Percentiles rank a stretch among this genome's conserved stretches.
Conservation (phyloP, 2,888 invertebrate genomes). For the Hirtodrosophila alboralis region DNA sequence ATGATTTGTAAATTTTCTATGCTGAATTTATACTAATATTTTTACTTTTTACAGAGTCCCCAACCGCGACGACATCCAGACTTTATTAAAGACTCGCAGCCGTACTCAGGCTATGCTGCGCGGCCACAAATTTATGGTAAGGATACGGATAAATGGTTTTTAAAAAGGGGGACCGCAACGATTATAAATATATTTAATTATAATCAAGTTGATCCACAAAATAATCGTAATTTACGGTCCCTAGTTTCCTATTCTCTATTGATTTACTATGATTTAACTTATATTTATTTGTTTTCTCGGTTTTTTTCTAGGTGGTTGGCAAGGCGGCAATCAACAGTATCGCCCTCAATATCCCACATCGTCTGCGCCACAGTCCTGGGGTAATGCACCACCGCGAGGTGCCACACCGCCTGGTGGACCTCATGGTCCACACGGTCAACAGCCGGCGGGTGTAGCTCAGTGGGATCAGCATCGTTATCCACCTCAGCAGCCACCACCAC, state of each 20-base stretch:
- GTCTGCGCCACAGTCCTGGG: slow-evolving; percentile 82
- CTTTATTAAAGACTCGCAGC: slow-evolving; percentile 90
- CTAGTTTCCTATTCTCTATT: too few relatives aligned
- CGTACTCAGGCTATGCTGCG: slow-evolving; percentile 88
- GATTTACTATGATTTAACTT: too few relatives aligned
- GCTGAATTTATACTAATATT: too few relatives aligned
- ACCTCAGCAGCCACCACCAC: slow-evolving; percentile 82
- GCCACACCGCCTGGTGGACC: slow-evolving; percentile 81
- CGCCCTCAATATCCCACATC: slow-evolving; percentile 84
- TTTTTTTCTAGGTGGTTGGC: slow-evolving; percentile 86
- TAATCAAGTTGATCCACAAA: too few relatives aligned
- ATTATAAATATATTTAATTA: too few relatives aligned
- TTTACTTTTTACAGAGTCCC: slow-evolving; percentile 87
- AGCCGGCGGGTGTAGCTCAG: slow-evolving; percentile 81
- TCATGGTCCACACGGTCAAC: slow-evolving; percentile 82
- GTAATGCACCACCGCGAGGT: slow-evolving; percentile 81
- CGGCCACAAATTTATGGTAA: slow-evolving; percentile 88
- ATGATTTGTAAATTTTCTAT: neutral
- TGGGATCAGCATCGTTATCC: slow-evolving; percentile 85
- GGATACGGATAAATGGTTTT: too few relatives aligned
- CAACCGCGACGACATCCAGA: slow-evolving; percentile 92
- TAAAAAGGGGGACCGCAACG: too few relatives aligned
- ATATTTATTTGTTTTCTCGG: too few relatives aligned
- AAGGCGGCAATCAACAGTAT: slow-evolving; percentile 85
- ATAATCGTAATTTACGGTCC: too few relatives aligned